Conservation (phyloP, 2,113 vertebrate genomes). For the Bufo gargarizans region DNA sequence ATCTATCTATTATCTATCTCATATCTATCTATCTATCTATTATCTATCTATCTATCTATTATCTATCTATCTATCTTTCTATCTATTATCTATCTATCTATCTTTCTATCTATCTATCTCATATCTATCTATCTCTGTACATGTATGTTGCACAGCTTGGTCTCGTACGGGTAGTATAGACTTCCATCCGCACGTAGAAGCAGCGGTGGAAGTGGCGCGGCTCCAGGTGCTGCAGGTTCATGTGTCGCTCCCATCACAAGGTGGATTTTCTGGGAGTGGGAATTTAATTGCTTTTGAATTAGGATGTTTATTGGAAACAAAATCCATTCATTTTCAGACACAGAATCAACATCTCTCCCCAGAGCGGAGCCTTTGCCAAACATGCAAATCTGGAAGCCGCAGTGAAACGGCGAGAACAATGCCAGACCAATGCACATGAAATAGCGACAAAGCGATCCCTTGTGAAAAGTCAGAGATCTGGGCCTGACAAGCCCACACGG, state of each 20-base stretch:
- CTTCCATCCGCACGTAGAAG: neutral
- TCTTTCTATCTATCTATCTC: too few relatives aligned
- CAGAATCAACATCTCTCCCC: conserved; percentile 48
- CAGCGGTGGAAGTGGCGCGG: neutral
- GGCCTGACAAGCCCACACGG: conserved; percentile 1
- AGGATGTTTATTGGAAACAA: conserved; percentile 55
- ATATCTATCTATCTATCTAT: too few relatives aligned
- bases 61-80: too few relatives aligned
- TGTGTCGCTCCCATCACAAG: neutral
- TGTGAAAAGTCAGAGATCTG: conserved; percentile 36
- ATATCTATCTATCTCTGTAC: neutral
- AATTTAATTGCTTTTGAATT: conserved; percentile 47
- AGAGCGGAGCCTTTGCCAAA: conserved; percentile 44
- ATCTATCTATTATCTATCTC: too few relatives aligned
- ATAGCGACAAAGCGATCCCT: conserved; percentile 51
- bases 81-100: too few relatives aligned
- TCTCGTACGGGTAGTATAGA: neutral
- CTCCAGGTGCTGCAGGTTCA: neutral
- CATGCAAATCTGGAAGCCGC: conserved; percentile 57
- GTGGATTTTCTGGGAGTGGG: conserved; percentile 31
- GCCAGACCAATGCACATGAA: conserved; percentile 39
- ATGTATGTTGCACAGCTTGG: neutral
- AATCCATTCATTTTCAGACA: conserved; percentile 57
- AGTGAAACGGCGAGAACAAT: conserved; percentile 52
- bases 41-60: too few relatives aligned